Percentiles rank a stretch among this genome's conserved stretches.
Conservation (phyloP, 2,888 invertebrate species). For the Mythimna ferrago region DNA sequence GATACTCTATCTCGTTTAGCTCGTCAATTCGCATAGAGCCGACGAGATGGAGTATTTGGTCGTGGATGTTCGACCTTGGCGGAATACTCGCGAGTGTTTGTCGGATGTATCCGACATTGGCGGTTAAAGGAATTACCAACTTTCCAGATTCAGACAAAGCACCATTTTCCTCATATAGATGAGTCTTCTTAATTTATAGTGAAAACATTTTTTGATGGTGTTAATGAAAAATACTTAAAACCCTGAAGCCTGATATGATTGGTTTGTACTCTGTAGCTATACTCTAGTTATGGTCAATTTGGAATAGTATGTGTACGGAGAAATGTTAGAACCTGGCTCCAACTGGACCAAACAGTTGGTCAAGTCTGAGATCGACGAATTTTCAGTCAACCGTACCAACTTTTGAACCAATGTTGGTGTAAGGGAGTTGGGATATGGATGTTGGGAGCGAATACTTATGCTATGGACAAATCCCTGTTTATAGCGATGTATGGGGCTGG, state of each 20-base stretch:
- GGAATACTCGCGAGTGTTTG: too few species aligned
- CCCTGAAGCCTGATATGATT: background rate
- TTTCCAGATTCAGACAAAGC: slow-evolving; percentile 9
- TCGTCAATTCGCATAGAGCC: too few species aligned
- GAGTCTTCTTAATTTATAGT: background rate
- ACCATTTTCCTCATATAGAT: background rate
- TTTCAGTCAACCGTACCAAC: slow-evolving; percentile 9
- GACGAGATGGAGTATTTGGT: too few species aligned
- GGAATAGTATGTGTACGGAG: background rate
- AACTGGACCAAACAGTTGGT: slow-evolving; percentile 2
- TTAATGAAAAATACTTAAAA: background rate
- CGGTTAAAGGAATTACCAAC: background rate
- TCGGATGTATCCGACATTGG: too few species aligned
- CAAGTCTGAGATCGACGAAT: slow-evolving; percentile 2
- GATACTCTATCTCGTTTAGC: too few species aligned
- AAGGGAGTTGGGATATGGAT: background rate
- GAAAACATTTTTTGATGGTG: background rate
- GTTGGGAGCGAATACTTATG: background rate
- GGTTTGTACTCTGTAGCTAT: slow-evolving; percentile 8
- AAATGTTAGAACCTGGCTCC: background rate
- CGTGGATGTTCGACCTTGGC: too few species aligned
- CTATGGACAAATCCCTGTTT: background rate
- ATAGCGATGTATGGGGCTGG: background rate
- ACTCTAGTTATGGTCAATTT: background rate
- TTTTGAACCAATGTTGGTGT: background rate